phyloP scores from a whole-genome alignment of 2,797 vertebrate species.

The Arctocebus calabarensis region DNA sequence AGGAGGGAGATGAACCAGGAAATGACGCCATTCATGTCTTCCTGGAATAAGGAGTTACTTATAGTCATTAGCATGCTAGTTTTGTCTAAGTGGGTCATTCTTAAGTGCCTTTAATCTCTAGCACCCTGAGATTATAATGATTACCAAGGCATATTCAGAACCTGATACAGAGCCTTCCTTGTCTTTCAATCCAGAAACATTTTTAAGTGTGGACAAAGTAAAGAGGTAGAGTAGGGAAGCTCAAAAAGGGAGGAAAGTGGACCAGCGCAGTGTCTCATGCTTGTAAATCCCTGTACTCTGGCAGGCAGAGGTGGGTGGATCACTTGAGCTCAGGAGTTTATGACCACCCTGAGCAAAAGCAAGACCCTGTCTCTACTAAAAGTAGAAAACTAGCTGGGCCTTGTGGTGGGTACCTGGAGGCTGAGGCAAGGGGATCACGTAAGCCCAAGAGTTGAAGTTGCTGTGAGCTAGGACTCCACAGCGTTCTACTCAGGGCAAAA shows the following conservation, averaged over 20 bases:
- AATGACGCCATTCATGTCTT: not conserved
- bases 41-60: not conserved
- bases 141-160: slow-evolving; percentile 24
- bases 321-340: too few relatives aligned
- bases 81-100: not conserved
- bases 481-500: too few relatives aligned
- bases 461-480: too few relatives aligned
- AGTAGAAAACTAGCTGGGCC: too few relatives aligned
- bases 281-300: too few relatives aligned
- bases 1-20: not conserved
- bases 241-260: not conserved
- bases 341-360: too few relatives aligned
- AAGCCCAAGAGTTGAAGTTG: too few relatives aligned
- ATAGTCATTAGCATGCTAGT: not conserved
- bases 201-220: not conserved
- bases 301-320: too few relatives aligned
- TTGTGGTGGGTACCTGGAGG: too few relatives aligned
- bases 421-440: too few relatives aligned
- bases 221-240: not conserved
- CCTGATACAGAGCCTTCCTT: not conserved
- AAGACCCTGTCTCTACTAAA: too few relatives aligned
- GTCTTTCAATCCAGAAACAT: slow-evolving; percentile 17
- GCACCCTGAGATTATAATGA: not conserved
- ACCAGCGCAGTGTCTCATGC: too few relatives aligned
- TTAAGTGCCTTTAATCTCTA: not conserved